Conservation (phyloP, 2,888 invertebrate genomes). For the Alcis repandata region DNA sequence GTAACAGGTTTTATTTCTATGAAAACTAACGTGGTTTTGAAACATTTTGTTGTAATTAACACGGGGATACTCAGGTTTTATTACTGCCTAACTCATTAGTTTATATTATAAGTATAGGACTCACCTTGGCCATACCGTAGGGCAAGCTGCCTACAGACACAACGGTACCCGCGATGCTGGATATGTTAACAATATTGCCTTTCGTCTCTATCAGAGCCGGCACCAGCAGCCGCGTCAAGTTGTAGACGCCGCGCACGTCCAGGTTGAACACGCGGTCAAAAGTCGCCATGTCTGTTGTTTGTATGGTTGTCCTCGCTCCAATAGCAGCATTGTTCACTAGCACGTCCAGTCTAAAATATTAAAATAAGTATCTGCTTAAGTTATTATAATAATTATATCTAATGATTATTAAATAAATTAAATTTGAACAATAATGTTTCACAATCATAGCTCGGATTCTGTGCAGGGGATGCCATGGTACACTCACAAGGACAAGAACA, state of each 20-base stretch:
- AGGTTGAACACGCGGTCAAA: conserved; percentile 84
- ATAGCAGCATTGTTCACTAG: conserved; percentile 85
- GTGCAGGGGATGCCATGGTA: too few relatives aligned
- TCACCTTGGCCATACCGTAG: conserved; percentile 94
- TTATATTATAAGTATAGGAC: not conserved
- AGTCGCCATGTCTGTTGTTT: conserved; percentile 52
- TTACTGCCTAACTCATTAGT: too few relatives aligned
- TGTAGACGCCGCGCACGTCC: conserved; percentile 88
- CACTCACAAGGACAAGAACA: too few relatives aligned
- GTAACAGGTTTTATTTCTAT: too few relatives aligned
- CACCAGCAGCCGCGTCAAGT: conserved; percentile 88
- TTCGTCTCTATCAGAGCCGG: conserved; percentile 88
- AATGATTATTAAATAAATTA: too few relatives aligned
- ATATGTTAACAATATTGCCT: conserved; percentile 91
- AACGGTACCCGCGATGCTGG: conserved; percentile 88
- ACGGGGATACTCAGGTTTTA: too few relatives aligned
- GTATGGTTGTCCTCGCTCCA: conserved; percentile 40
- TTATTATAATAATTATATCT: too few relatives aligned
- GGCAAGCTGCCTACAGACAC: conserved; percentile 93
- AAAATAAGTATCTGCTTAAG: conserved; percentile 50
- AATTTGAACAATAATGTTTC: too few relatives aligned
- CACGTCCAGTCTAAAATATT: conserved; percentile 89
- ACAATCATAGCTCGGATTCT: too few relatives aligned
- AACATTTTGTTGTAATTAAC: too few relatives aligned
- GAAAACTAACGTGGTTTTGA: too few relatives aligned